These are phyloP conservation scores for Drosophila mulleri DNA, from an alignment of 2,888 invertebrate species.

Conservation along the genomic window DNA sequence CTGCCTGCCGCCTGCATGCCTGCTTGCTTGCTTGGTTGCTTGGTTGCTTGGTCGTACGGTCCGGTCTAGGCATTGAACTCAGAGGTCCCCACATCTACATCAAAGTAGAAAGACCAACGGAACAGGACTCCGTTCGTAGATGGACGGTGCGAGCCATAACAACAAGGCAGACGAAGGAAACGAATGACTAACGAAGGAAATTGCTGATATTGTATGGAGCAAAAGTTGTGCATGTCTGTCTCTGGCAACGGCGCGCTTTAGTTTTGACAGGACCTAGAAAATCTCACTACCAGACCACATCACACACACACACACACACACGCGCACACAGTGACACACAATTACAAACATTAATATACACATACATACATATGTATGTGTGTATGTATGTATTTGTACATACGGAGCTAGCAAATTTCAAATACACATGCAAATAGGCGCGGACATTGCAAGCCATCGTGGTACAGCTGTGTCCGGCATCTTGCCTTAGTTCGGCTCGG, in stretches of 20 bases:
- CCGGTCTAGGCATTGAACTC: conserved; percentile 64
- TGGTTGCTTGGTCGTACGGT: conserved; percentile 33
- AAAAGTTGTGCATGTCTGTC: conserved; percentile 75
- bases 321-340: conserved; percentile 26
- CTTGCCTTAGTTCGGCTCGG: conserved; percentile 45
- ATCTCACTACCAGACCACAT: conserved; percentile 39
- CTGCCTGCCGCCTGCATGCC: conserved; percentile 26
- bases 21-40: conserved; percentile 25
- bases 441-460: conserved; percentile 52
- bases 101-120: conserved; percentile 76
- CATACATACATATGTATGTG: neutral
- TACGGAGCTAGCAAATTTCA: conserved; percentile 38
- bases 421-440: conserved; percentile 52
- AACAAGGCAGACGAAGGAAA: conserved; percentile 71
- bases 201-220: conserved; percentile 79
- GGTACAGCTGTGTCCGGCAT: conserved; percentile 57
- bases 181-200: conserved; percentile 80
- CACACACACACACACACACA: conserved; percentile 20
- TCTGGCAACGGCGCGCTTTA: conserved; percentile 72
- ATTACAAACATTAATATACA: conserved; percentile 23
- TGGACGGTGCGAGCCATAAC: conserved; percentile 64
- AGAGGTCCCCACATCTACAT: conserved; percentile 69
- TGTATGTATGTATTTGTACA: conserved; percentile 22
- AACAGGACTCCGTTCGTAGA: conserved; percentile 58
- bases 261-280: conserved; percentile 73